phyloP scores from a whole-genome alignment of 2,888 invertebrate species.

The Hylaea fasciaria region DNA sequence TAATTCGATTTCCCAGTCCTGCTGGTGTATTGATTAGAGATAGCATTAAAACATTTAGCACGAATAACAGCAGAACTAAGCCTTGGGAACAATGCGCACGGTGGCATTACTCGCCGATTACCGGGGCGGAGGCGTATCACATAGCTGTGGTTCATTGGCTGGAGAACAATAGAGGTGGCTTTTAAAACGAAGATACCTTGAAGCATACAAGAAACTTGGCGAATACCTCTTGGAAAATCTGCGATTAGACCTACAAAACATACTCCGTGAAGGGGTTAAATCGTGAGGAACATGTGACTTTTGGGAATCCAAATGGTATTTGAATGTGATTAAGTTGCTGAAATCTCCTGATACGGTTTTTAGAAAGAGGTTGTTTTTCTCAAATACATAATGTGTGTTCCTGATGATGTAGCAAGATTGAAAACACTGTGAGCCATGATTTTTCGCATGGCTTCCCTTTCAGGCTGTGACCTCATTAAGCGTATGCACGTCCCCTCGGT shows the following conservation, averaged over 20 bases:
- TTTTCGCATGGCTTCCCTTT: constrained; percentile 36
- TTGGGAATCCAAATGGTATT: no score
- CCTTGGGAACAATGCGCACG: constrained; percentile 41
- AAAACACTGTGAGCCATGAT: neutral
- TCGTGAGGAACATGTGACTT: no score
- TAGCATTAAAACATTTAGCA: constrained; percentile 29
- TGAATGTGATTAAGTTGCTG: no score
- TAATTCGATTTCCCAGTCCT: neutral
- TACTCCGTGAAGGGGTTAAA: neutral
- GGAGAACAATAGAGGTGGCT: constrained; percentile 49
- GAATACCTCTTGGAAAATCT: neutral
- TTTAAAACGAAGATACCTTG: constrained; percentile 13
- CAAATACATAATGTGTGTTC: no score
- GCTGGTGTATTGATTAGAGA: constrained; percentile 4
- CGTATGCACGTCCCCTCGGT: constrained; percentile 36
- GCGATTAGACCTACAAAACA: neutral
- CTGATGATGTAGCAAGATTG: no score
- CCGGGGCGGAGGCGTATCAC: constrained; percentile 44
- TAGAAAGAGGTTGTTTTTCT: no score
- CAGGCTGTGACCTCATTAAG: constrained; percentile 47
- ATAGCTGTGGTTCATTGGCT: constrained; percentile 54
- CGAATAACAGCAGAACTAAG: constrained; percentile 35
- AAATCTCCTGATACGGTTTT: no score
- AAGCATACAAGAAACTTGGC: neutral
- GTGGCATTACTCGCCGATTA: constrained; percentile 45